Percentiles rank a stretch among this genome's conserved stretches.
Conservation (phyloP, 2,113 vertebrate genomes). For the Caranx ignobilis region DNA sequence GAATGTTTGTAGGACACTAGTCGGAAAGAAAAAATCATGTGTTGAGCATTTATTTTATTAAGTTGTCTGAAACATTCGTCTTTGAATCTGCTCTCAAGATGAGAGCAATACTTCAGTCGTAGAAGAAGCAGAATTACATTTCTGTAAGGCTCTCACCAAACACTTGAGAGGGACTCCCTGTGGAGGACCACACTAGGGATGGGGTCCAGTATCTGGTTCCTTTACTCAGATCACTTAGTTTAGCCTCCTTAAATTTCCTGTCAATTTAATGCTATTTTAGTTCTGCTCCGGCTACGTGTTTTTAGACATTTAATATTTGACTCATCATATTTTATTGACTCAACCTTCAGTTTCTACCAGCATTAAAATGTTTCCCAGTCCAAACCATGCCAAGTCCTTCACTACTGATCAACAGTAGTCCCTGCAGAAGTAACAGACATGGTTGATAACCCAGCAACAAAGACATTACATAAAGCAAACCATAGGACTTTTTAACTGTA, state of each 20-base stretch:
- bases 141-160: neutral
- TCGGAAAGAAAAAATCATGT: neutral
- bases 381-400: too few relatives aligned
- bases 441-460: neutral
- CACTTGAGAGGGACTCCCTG: neutral
- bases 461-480: neutral
- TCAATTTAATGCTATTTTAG: neutral
- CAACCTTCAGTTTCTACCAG: too few relatives aligned
- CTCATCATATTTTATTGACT: too few relatives aligned
- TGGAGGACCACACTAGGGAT: neutral
- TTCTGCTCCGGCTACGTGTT: neutral
- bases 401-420: too few relatives aligned
- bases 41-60: conserved; percentile 2
- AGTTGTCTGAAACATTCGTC: conserved; percentile 3
- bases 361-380: too few relatives aligned
- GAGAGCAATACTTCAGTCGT: neutral
- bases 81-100: neutral
- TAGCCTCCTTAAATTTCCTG: neutral
- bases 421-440: neutral
- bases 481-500: neutral
- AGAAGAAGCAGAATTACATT: conserved; percentile 4
- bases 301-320: too few relatives aligned
- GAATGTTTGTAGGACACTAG: neutral
- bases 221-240: neutral
- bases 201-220: neutral